Evolutionary conservation across 2,113 vertebrate genomes (phyloP).

Genomic region (Cephalopterus ornatus): DNA sequence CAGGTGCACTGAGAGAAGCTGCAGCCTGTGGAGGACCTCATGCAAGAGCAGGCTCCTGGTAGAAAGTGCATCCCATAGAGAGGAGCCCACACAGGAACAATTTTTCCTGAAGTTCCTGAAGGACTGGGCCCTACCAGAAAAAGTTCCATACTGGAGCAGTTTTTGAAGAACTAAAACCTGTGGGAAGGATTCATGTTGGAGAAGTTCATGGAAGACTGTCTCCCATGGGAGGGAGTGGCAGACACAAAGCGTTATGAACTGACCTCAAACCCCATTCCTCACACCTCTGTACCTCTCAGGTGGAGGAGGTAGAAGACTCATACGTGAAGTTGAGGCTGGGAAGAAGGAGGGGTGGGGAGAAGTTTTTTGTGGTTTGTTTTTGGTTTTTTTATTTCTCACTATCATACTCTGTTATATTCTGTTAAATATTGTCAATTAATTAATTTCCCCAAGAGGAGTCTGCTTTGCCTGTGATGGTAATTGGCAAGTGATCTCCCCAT

Average conservation of each 20-base stretch:
- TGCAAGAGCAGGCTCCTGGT: neutral
- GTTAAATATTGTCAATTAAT: neutral
- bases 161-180: neutral
- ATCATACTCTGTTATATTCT: neutral
- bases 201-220: accelerated
- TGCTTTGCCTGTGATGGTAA: neutral
- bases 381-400: neutral
- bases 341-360: neutral
- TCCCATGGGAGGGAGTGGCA: neutral
- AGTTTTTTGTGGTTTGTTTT: neutral
- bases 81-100: neutral
- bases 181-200: neutral
- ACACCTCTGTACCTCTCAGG: accelerated
- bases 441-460: neutral
- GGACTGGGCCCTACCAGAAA: no score
- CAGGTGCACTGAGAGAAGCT: neutral
- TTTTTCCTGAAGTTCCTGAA: neutral
- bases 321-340: neutral
- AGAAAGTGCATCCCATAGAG: neutral
- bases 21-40: neutral
- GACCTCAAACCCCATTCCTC: neutral
- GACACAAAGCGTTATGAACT: neutral
- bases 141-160: neutral
- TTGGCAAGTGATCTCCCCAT: neutral
- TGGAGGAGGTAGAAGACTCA: neutral